Conservation (phyloP, 2,888 invertebrate species). For the Liposcelis brunnea region DNA sequence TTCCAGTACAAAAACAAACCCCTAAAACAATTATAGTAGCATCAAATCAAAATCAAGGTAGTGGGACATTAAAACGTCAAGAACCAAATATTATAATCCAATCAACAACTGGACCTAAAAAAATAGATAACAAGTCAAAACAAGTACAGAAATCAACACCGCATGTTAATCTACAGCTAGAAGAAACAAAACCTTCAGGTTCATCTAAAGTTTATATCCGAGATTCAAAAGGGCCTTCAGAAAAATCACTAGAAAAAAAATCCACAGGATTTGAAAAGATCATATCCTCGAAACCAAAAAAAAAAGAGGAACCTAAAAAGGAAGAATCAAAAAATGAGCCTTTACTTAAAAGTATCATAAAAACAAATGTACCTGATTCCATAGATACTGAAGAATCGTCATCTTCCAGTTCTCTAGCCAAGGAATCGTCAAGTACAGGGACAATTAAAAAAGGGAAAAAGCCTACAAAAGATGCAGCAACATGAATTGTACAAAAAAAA, state of each 20-base stretch:
- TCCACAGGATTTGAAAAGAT: background rate
- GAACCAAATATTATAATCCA: slow-evolving; percentile 3
- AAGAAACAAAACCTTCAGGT: background rate
- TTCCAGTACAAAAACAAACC: background rate
- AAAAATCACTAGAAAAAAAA: background rate
- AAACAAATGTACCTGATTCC: no score
- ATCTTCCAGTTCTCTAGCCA: slow-evolving; percentile 7
- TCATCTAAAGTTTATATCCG: background rate
- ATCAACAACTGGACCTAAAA: background rate
- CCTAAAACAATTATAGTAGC: slow-evolving; percentile 6
- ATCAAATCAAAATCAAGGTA: background rate
- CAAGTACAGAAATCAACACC: background rate
- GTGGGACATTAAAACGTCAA: background rate
- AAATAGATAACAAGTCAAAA: background rate
- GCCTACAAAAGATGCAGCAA: background rate
- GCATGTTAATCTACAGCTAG: background rate
- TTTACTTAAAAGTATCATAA: no score
- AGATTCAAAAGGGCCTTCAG: slow-evolving; percentile 7
- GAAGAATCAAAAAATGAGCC: no score
- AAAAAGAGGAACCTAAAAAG: background rate
- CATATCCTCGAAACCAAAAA: background rate
- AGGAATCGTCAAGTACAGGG: slow-evolving; percentile 2
- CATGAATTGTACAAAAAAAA: no score
- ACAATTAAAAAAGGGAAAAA: slow-evolving; percentile 8
- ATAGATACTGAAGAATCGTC: background rate